Evolutionary conservation across 2,113 vertebrate genomes (phyloP), one percentile per base, ranked within the genome.

Genomic region (Triplophysa dalaica): DNA sequence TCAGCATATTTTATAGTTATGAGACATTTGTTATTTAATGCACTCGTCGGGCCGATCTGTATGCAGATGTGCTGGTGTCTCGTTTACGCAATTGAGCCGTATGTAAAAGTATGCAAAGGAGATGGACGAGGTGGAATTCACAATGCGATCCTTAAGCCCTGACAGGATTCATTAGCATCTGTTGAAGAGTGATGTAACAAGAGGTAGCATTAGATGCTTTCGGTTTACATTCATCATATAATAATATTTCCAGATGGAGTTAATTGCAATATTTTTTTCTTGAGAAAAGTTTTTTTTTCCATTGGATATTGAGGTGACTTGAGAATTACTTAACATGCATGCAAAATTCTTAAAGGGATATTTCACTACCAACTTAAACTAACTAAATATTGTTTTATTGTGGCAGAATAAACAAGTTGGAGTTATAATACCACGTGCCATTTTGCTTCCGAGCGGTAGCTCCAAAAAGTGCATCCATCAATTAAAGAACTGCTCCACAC

Each of bases 101-200:
- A 54, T 70, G 43, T 75, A 62, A 76, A 48, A 77, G 29, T 70
- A 61, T n/a, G 6, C 48, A 29, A 45, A 22, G 17, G 41, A 14
- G 14, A 21, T 2, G 29, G 33, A 33, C n/a, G 43, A 22, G 17
- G 61, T 61, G 50, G 77, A 75, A 83, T 63, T 22, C 26, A 41
- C 22, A 13, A 19, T 65, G n/a, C n/a, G 26, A 72, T 6, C n/a
- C 33, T 38, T 19, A 4, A 19, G 16, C 54, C 1, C n/a, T 14
- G 58, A 43, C 29, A 43, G 54, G 50, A 60, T 24, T n/a, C 54
- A 73, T 73, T 73, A 60, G 70, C 70, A 74, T 74, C 70, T 77
- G 70, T 77, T 77, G 66, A 77, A 24, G 14, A 62, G 33, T 69
- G 72, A 24, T 48, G 73, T 56, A 67, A 70, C 73, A 75, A 82